phyloP scores from a whole-genome alignment of 2,888 invertebrate genomes.

The Cephus pygmeus region DNA sequence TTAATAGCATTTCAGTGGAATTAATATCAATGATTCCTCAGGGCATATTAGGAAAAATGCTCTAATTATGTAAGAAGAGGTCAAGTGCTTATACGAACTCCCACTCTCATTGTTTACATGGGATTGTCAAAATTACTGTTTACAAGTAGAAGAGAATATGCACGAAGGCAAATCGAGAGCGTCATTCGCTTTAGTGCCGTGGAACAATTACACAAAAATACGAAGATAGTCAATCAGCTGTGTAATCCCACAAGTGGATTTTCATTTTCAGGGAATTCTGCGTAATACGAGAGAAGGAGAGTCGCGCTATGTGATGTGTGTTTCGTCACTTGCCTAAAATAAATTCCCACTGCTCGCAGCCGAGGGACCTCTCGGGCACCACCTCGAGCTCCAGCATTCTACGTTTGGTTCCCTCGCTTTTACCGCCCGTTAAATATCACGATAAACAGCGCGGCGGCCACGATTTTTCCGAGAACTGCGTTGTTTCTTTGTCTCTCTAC shows the following conservation, averaged over 20 bases:
- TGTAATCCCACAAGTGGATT: constrained; percentile 12
- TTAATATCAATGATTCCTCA: background rate
- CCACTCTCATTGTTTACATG: constrained; percentile 55
- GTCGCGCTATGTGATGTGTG: constrained; percentile 19
- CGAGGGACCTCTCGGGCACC: constrained; percentile 93
- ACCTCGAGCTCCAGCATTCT: constrained; percentile 96
- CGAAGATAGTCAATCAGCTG: constrained; percentile 12
- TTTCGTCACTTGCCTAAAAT: constrained; percentile 82
- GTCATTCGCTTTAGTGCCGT: constrained; percentile 8
- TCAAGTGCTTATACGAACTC: constrained; percentile 30
- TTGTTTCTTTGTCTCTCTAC: constrained; percentile 51
- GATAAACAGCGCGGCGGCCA: constrained; percentile 40
- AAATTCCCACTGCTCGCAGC: constrained; percentile 98
- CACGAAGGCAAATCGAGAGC: background rate
- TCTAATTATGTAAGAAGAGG: constrained; percentile 50
- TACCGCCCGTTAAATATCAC: constrained; percentile 23
- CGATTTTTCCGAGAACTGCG: constrained; percentile 56
- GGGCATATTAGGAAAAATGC: background rate
- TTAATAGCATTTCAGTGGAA: background rate
- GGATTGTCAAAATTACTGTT: constrained; percentile 51
- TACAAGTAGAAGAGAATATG: constrained; percentile 34
- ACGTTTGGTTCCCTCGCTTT: constrained; percentile 25
- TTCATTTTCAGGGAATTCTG: constrained; percentile 29
- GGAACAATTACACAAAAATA: constrained; percentile 14
- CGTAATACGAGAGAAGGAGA: constrained; percentile 38